A percentile compares a stretch with the other conserved stretches of the same genome.
phyloP scores from a whole-genome alignment of 2,797 vertebrate species.

The Galago senegalensis region DNA sequence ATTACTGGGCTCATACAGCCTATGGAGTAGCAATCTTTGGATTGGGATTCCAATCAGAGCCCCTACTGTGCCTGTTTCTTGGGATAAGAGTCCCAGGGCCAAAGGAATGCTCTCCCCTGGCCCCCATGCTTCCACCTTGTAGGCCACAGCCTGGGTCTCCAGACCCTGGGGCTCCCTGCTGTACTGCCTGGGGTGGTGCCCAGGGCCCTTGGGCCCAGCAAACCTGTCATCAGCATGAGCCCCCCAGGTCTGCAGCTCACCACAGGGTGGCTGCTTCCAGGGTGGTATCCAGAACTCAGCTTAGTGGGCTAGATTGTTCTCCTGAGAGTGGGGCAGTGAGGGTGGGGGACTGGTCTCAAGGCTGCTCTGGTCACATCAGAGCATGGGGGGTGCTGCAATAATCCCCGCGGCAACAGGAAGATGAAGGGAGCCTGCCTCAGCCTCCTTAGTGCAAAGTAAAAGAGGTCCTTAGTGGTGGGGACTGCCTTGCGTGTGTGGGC shows the following conservation, averaged over 20 bases:
- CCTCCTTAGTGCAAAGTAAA: background rate
- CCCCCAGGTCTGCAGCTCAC: background rate
- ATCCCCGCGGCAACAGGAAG: fast-evolving
- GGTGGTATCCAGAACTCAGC: too few relatives aligned
- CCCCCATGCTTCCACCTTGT: too few relatives aligned
- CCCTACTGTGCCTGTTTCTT: too few relatives aligned
- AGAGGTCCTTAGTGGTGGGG: background rate
- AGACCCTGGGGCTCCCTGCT: background rate
- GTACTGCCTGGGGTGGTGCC: background rate
- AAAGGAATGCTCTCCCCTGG: background rate
- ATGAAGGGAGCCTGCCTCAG: background rate
- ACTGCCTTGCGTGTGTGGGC: background rate
- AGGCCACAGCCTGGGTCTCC: background rate
- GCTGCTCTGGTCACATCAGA: background rate
- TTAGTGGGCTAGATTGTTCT: background rate
- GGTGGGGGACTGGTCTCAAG: background rate
- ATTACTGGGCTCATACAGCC: too few relatives aligned
- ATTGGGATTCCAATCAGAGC: background rate
- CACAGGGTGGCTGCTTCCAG: background rate
- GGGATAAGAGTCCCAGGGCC: background rate
- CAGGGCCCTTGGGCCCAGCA: too few relatives aligned
- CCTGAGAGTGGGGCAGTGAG: background rate
- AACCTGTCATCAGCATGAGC: background rate
- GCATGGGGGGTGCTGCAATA: background rate
- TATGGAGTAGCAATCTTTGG: background rate